Evolutionary conservation across 2,113 vertebrate genomes (phyloP), one percentile per base, ranked within the genome.

Genomic region (Oncorhynchus nerka): DNA sequence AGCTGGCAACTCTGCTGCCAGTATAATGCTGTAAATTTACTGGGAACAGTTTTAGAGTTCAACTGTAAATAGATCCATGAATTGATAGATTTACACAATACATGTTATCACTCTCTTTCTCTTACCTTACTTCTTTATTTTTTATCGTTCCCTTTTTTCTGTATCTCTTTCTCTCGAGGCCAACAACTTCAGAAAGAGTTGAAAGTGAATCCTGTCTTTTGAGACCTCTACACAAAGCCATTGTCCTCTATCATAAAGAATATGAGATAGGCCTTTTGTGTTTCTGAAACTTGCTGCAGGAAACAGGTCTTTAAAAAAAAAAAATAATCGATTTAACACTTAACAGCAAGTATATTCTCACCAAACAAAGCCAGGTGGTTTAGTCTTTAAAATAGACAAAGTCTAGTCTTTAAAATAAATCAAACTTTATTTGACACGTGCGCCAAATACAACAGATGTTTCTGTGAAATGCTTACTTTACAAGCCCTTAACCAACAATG

Each of bases 171-270:
- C 83, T 59, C 77, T 72, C 70, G 15, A 85, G 39, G 75, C 74
- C 57, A 75, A 83, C 22, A 75, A 79, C 75, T 79, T 84, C 78
- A 62, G 69, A 55, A 55, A 19, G 16, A 71, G 80, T 87, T 86
- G 84, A 80, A 85, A 85, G 82, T 81, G 69, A 73, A 78, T 64
- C 76, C 75, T 86, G 87, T 89, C 84, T 90, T 83, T 88, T 79
- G 77, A 34, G 79, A 86, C 86, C 89, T 79, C 57, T 81, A 87
- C 89, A 88, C 87, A 81, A 78, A 86, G 69, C 75, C 71, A 87
- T 90, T 90, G 81, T 91, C 70, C 75, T 61, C 55, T 61, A 22
- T 39, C 77, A 87, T 86, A 90, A 90, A 90, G 88, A 89, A 79
- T 74, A 76, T 79, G 75, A 81, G 82, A 83, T 16, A 5, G 86